Conservation (phyloP, 1,140 invertebrate genomes). For the Cydia splendana region DNA sequence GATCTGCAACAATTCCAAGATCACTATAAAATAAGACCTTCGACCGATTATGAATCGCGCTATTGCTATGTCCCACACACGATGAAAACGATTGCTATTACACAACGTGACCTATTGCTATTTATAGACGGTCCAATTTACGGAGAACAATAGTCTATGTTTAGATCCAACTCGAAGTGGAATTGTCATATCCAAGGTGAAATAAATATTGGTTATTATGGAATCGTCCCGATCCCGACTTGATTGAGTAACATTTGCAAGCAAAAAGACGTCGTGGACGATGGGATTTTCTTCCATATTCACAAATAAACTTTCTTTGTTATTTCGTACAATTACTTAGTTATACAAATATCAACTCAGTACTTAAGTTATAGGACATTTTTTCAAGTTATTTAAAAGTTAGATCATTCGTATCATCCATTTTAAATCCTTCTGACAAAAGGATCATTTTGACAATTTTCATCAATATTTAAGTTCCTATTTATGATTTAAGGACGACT, state of each 20-base stretch:
- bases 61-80: background rate
- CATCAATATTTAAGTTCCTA: no score
- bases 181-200: slow-evolving; percentile 21
- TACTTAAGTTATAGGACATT: no score
- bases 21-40: slow-evolving; percentile 11
- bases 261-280: no score
- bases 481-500: no score
- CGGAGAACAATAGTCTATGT: slow-evolving; percentile 19
- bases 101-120: slow-evolving; percentile 29
- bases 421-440: no score
- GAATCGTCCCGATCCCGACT: background rate
- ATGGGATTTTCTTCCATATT: no score
- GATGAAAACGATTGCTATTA: slow-evolving; percentile 14
- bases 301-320: no score
- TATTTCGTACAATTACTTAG: no score
- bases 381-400: no score
- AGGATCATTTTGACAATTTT: no score
- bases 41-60: background rate
- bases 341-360: no score
- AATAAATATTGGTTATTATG: background rate
- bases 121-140: slow-evolving; percentile 22
- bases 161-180: background rate
- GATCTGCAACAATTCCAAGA: background rate
- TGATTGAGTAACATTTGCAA: background rate
- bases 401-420: no score